Percentiles rank a stretch among this genome's conserved stretches.
Conservation (phyloP, 2,888 invertebrate species). For the Drosophila mayaguana region DNA sequence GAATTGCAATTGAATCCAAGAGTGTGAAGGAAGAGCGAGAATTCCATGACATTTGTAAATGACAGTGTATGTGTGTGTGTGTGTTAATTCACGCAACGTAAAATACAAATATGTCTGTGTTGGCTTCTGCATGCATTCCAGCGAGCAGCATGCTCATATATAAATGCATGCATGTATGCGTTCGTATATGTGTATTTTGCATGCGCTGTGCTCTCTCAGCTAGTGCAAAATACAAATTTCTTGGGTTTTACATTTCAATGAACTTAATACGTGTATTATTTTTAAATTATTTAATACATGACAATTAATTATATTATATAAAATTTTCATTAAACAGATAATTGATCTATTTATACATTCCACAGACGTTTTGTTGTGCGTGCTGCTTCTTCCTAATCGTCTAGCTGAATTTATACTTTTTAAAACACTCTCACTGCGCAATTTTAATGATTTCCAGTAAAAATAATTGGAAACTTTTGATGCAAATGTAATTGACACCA, state of each 20-base stretch:
- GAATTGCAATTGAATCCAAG: neutral
- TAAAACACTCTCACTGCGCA: too few species aligned
- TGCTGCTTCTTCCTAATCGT: slow-evolving; percentile 3
- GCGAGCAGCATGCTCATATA: neutral
- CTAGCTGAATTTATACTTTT: neutral
- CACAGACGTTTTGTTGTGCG: neutral
- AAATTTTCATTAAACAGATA: too few species aligned
- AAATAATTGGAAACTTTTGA: neutral
- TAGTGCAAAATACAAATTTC: neutral
- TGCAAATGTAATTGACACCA: neutral
- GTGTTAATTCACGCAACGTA: neutral
- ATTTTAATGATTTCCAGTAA: neutral
- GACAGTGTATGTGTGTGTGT: too few species aligned
- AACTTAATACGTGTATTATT: neutral
- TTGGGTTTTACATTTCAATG: too few species aligned
- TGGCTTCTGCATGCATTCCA: neutral
- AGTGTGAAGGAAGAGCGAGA: neutral
- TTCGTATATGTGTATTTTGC: too few species aligned
- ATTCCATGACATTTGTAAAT: neutral
- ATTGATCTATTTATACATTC: neutral
- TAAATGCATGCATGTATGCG: neutral
- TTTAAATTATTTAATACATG: neutral
- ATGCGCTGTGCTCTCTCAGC: neutral
- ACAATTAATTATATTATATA: too few species aligned
- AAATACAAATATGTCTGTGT: slow-evolving; percentile 1